Evolutionary conservation across 2,797 vertebrate species (phyloP), one percentile per base, ranked within the genome.

Genomic region (Manis crassicaudata): DNA sequence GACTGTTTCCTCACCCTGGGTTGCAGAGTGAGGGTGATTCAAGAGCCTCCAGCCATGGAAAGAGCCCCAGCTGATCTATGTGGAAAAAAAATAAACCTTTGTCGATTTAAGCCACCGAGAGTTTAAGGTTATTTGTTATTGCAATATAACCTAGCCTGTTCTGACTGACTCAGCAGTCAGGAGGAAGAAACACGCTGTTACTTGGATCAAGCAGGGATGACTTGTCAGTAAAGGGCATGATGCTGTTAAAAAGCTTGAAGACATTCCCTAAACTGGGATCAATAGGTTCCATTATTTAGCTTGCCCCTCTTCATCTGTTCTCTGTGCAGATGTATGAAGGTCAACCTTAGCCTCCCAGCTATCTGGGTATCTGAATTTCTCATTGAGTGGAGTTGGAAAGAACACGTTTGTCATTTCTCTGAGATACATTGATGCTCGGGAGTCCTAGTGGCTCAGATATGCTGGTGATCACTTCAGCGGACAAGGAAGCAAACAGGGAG

Each of bases 281-380:
- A 68, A 25, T 0, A 23, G 18, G n/a, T 23, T 32, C 67, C 29
- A 7, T 14, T 0, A 5, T 2, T 32, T 9, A 21, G 8, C 37
- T 62, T 16, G 17, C 32, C 54, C 5, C 32, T 29, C 35, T 21
- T n/a, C 40, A 21, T 72, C n/a, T 6, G 7, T 2, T 17, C 29
- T 82, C 50, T 72, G 25, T 27, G 46, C 54, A 40, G 58, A 20
- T 0, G 13, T 5, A 35, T 77, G 8, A 40, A 46, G 21, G n/a
- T 65, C 67, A 37, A 16, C 35, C 25, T 72, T 11, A 6, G 32
- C 81, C 9, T 1, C 23, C 32, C 21, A 25, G 27, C 32, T 84
- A 23, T 27, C 68, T 40, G 0, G 23, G 29, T 40, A 13, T 76
- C 32, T 76, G 82, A 56, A 81, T 63, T 73, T 75, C 52, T 89